Conservation (phyloP, 2,888 invertebrate genomes). For the Adelphocoris suturalis region DNA sequence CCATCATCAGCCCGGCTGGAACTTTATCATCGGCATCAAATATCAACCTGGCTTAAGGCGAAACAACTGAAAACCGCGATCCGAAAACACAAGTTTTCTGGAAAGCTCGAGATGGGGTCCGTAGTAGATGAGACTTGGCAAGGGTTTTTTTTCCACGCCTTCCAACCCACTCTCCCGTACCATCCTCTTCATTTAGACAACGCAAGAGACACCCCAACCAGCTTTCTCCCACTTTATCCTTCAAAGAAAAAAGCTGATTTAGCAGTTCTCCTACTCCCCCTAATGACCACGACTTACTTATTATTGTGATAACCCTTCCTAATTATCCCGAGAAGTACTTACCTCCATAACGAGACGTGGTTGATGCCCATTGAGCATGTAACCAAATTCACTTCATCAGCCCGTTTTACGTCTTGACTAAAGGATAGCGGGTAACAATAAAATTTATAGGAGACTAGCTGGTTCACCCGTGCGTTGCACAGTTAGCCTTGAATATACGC, state of each 20-base stretch:
- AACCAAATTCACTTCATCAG: too few relatives aligned
- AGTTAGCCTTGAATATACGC: too few relatives aligned
- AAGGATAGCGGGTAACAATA: too few relatives aligned
- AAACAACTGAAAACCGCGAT: neutral
- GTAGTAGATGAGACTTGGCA: slow-evolving; percentile 13
- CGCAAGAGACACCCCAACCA: slow-evolving; percentile 24
- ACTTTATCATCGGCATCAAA: too few relatives aligned
- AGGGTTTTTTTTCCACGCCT: neutral
- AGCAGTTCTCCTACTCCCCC: slow-evolving; percentile 1
- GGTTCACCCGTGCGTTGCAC: too few relatives aligned
- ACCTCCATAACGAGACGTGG: neutral
- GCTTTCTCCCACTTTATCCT: slow-evolving; percentile 1
- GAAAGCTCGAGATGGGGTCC: slow-evolving; percentile 20
- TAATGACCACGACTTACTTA: slow-evolving; percentile 25
- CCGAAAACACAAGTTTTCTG: neutral
- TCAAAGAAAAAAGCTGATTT: neutral
- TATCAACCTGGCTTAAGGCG: neutral
- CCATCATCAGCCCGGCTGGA: too few relatives aligned
- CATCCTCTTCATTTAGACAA: slow-evolving; percentile 39
- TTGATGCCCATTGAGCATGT: neutral
- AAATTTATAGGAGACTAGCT: too few relatives aligned
- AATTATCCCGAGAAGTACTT: slow-evolving; percentile 23
- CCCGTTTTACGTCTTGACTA: too few relatives aligned
- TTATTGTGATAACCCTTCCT: slow-evolving; percentile 32
- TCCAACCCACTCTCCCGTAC: slow-evolving; percentile 18